Conservation (phyloP, 2,797 vertebrate species). For the Eulemur albifrons region DNA sequence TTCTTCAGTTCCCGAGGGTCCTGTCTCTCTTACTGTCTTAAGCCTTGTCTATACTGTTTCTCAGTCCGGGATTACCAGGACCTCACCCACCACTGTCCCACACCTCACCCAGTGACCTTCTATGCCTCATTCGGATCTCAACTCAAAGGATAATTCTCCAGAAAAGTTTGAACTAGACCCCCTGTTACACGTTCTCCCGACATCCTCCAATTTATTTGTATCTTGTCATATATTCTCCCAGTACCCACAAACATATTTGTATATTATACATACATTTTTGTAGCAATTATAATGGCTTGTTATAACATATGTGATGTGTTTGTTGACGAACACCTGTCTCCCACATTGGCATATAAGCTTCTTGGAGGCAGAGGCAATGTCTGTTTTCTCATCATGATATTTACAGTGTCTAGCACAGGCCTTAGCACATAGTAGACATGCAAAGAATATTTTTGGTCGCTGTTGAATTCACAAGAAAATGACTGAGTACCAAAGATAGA, state of each 20-base stretch:
- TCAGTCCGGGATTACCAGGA: background rate
- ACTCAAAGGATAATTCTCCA: background rate
- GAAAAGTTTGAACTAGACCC: background rate
- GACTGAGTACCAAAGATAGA: background rate
- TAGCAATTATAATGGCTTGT: background rate
- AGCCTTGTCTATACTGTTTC: background rate
- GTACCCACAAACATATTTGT: background rate
- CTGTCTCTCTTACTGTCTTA: background rate
- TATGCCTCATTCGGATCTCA: background rate
- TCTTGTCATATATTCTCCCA: background rate
- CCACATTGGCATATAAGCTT: background rate
- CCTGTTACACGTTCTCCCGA: background rate
- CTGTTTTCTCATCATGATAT: background rate
- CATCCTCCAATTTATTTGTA: background rate
- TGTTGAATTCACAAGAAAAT: slow-evolving; percentile 19
- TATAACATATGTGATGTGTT: background rate
- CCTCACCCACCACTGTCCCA: background rate
- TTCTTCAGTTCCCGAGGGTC: background rate
- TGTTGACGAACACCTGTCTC: background rate
- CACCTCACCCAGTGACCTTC: background rate
- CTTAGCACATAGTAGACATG: background rate
- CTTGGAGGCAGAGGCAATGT: background rate
- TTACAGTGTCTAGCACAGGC: background rate
- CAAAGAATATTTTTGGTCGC: background rate
- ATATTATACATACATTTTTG: background rate